A percentile compares a stretch with the other conserved stretches of the same genome.
phyloP scores from a whole-genome alignment of 2,113 vertebrate species.

The Gnathonemus longibarbis region DNA sequence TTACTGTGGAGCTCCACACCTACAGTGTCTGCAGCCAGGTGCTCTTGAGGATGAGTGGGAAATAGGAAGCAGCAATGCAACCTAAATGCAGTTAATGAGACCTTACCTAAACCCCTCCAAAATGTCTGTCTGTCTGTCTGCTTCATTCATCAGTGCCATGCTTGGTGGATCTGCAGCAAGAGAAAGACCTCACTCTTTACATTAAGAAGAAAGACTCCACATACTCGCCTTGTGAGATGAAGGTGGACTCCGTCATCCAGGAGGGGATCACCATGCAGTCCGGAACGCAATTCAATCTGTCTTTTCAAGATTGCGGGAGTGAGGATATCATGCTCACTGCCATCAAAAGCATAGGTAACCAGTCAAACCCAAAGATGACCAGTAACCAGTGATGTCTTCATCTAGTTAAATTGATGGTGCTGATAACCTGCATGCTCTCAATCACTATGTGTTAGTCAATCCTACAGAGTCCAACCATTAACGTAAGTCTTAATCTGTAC shows the following conservation, averaged over 20 bases:
- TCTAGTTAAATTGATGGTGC: background rate
- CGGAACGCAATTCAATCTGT: slow-evolving; percentile 57
- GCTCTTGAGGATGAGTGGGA: background rate
- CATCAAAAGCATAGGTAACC: slow-evolving; percentile 60
- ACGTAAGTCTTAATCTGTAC: background rate
- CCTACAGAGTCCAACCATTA: background rate
- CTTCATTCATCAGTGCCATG: slow-evolving; percentile 48
- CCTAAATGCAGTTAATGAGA: background rate
- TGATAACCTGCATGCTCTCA: background rate
- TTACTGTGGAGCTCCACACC: no score
- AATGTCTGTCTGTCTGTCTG: background rate
- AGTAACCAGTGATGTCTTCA: background rate
- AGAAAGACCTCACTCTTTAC: slow-evolving; percentile 54
- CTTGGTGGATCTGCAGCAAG: slow-evolving; percentile 63
- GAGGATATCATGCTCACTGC: slow-evolving; percentile 64
- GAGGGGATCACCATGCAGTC: slow-evolving; percentile 56
- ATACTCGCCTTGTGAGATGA: slow-evolving; percentile 67
- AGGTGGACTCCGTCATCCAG: slow-evolving; percentile 55
- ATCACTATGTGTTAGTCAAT: background rate
- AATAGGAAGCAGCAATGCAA: background rate
- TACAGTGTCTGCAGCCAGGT: no score
- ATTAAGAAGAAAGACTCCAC: slow-evolving; percentile 53
- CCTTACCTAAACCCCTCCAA: background rate
- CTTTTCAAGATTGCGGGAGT: slow-evolving; percentile 74
- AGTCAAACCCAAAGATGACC: background rate